Evolutionary conservation across 2,888 invertebrate species (phyloP).

Genomic region (Ennomos fuscantarius): DNA sequence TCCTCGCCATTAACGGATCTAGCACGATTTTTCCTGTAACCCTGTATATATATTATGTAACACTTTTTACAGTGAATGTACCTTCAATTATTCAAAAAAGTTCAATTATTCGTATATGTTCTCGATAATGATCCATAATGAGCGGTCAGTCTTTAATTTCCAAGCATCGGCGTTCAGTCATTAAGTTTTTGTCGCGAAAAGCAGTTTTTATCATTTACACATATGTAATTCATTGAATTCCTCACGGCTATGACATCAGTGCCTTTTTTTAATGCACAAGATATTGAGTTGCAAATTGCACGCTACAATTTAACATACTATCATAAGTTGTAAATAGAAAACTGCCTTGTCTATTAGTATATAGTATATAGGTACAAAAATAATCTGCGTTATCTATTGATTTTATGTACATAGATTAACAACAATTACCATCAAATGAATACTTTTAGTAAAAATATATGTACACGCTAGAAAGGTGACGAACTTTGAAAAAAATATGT

Average conservation of each 20-base stretch:
- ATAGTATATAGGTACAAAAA: not conserved
- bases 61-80: conserved; percentile 15
- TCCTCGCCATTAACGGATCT: too few relatives aligned
- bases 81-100: conserved; percentile 18
- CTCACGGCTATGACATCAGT: too few relatives aligned
- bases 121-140: conserved; percentile 31
- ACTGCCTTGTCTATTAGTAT: too few relatives aligned
- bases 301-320: not conserved
- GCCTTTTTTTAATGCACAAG: not conserved
- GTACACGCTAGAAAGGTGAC: conserved; percentile 15
- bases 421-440: conserved; percentile 23
- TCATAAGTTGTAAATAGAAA: conserved; percentile 1
- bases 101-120: conserved; percentile 20
- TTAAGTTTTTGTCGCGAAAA: conserved; percentile 23
- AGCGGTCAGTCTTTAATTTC: conserved; percentile 23
- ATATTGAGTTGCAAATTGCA: conserved; percentile 12
- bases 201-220: not conserved
- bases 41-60: too few relatives aligned
- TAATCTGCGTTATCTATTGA: not conserved
- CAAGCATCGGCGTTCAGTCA: conserved; percentile 14
- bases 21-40: too few relatives aligned
- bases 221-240: too few relatives aligned
- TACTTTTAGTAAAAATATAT: conserved; percentile 11
- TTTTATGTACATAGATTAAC: conserved; percentile 23
- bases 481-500: conserved; percentile 8